These are phyloP conservation scores for Drosophila parabipectinata DNA, from an alignment of 1,140 invertebrate genomes.

Conservation along the genomic window DNA sequence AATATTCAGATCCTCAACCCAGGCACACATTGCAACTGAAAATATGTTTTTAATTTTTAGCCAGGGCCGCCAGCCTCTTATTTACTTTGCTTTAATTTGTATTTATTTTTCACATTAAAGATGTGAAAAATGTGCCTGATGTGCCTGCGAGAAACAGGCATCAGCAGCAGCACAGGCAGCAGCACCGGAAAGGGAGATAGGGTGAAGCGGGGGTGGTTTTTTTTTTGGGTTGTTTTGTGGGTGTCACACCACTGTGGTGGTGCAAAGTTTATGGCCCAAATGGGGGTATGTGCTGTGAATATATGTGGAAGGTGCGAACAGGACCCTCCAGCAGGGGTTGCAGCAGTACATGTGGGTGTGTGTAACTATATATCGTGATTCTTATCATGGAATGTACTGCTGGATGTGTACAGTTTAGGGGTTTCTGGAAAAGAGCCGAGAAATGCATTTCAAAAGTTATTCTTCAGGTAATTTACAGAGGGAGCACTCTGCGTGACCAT, in stretches of 20 bases:
- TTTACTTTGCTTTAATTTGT: slow-evolving; percentile 66
- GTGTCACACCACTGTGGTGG: neutral
- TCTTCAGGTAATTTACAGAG: neutral
- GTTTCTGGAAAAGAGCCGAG: neutral
- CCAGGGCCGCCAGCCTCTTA: slow-evolving; percentile 28
- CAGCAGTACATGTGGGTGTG: neutral
- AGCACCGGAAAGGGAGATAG: too few relatives aligned
- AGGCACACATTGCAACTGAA: slow-evolving; percentile 29
- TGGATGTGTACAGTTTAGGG: neutral
- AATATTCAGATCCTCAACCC: neutral
- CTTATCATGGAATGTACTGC: neutral
- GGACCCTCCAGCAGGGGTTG: too few relatives aligned
- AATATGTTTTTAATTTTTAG: slow-evolving; percentile 58
- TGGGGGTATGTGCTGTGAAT: neutral
- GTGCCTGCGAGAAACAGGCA: neutral
- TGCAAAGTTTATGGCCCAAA: neutral
- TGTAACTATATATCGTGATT: neutral
- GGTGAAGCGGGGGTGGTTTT: too few relatives aligned
- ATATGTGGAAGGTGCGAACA: neutral
- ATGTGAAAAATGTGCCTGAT: too few relatives aligned
- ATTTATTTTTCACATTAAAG: slow-evolving; percentile 64
- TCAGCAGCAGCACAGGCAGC: neutral
- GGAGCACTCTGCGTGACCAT: neutral
- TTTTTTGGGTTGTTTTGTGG: too few relatives aligned
- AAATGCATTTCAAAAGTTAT: neutral